Percentiles rank a stretch among this genome's conserved stretches.
Conservation (phyloP, 2,113 vertebrate species). For the Anarhynchus alexandrinus region DNA sequence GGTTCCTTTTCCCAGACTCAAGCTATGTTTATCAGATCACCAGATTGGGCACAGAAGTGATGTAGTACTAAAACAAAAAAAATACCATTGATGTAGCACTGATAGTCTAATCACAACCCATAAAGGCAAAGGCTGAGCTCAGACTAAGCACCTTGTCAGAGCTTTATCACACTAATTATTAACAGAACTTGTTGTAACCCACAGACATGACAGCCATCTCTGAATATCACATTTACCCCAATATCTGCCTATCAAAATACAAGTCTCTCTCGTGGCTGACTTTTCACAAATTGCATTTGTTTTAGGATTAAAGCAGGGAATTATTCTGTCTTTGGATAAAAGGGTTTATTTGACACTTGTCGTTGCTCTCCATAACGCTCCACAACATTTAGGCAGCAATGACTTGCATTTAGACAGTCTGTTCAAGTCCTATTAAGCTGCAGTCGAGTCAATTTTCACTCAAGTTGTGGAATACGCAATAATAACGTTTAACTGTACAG, state of each 20-base stretch:
- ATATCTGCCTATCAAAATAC: not conserved
- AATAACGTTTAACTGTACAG: not conserved
- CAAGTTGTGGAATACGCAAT: not conserved
- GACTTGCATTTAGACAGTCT: conserved; percentile 13
- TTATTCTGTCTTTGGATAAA: conserved; percentile 34
- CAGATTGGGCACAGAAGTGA: not conserved
- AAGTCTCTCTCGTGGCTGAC: not conserved
- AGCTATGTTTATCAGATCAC: not conserved
- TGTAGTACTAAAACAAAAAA: not conserved
- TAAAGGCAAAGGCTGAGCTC: not conserved
- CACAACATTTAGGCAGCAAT: not conserved
- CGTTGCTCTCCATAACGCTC: not conserved
- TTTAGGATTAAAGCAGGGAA: conserved; percentile 32
- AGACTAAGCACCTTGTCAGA: not conserved
- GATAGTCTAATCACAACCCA: not conserved
- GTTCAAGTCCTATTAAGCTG: not conserved
- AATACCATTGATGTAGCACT: not conserved
- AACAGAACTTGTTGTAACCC: not conserved
- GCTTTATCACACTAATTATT: not conserved
- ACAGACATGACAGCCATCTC: not conserved
- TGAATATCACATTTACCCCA: not conserved
- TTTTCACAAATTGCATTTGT: conserved; percentile 15
- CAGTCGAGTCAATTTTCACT: conserved; percentile 7
- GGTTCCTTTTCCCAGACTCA: not conserved
- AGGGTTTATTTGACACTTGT: conserved; percentile 26